Evolutionary conservation across 2,113 vertebrate species (phyloP).

Genomic region (Cynoglossus semilaevis): DNA sequence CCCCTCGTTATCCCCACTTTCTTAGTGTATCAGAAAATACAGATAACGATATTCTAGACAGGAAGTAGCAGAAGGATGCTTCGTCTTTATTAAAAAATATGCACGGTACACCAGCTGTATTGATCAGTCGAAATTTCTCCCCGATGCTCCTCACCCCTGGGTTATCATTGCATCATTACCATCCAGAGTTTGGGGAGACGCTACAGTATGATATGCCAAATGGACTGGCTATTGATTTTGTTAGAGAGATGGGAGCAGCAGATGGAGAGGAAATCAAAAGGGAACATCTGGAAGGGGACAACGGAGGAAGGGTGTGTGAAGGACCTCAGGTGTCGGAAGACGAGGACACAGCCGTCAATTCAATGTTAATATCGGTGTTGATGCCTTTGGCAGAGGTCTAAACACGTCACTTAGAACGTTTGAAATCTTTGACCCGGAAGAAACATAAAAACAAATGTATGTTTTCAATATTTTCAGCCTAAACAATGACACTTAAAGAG

Average conservation of each 20-base stretch:
- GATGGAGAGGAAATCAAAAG: conserved; percentile 64
- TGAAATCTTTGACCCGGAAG: not conserved
- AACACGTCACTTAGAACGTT: not conserved
- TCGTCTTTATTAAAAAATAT: conserved; percentile 37
- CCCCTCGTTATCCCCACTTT: not conserved
- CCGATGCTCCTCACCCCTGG: conserved; percentile 62
- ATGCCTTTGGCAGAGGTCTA: too few relatives aligned
- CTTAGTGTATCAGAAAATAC: conserved; percentile 1
- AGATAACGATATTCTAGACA: not conserved
- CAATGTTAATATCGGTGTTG: too few relatives aligned
- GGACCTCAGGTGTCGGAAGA: conserved; percentile 55
- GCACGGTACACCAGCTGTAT: conserved; percentile 67
- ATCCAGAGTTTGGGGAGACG: conserved; percentile 72
- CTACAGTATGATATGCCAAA: conserved; percentile 76
- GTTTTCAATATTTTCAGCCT: too few relatives aligned
- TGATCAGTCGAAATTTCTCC: conserved; percentile 72
- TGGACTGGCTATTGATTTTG: conserved; percentile 78
- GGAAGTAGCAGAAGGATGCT: not conserved
- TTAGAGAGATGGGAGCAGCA: conserved; percentile 58
- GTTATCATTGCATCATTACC: conserved; percentile 80
- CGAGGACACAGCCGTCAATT: conserved; percentile 34
- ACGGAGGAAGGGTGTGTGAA: conserved; percentile 41
- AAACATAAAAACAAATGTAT: not conserved
- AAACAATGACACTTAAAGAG: too few relatives aligned
- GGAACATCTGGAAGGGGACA: conserved; percentile 66